Conservation (phyloP, 2,888 invertebrate genomes). For the Rapana venosa region DNA sequence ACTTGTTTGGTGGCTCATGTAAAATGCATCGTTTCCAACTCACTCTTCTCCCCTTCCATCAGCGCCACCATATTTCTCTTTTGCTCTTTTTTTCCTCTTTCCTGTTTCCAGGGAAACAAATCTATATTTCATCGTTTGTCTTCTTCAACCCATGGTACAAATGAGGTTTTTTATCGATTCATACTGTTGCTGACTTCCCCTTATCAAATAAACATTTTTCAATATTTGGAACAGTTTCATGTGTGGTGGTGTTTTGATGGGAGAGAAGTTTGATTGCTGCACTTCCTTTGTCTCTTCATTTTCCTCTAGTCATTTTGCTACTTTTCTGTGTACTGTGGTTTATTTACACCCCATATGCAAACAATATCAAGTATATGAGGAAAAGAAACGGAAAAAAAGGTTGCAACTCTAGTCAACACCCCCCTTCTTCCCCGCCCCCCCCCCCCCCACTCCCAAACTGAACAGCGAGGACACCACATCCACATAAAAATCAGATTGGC, state of each 20-base stretch:
- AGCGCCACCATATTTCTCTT: constrained; percentile 21
- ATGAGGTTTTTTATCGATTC: constrained; percentile 46
- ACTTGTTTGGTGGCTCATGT: constrained; percentile 41
- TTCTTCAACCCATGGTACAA: constrained; percentile 29
- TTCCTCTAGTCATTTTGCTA: neutral
- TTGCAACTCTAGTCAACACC: too few species aligned
- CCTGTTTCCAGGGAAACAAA: constrained; percentile 31
- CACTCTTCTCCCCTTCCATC: constrained; percentile 27
- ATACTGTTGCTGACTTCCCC: constrained; percentile 50
- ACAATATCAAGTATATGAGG: too few species aligned
- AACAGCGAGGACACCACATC: too few species aligned
- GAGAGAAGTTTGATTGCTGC: neutral
- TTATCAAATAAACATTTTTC: constrained; percentile 45
- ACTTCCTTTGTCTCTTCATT: neutral
- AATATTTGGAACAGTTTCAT: constrained; percentile 33
- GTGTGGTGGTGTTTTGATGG: neutral
- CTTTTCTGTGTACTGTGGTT: too few species aligned
- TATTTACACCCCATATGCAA: too few species aligned
- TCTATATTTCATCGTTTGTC: constrained; percentile 39
- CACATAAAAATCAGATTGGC: too few species aligned
- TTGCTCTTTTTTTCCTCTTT: constrained; percentile 22
- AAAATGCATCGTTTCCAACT: constrained; percentile 40
- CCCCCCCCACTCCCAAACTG: too few species aligned
- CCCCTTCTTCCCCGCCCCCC: too few species aligned
- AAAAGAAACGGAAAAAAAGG: too few species aligned